phyloP scores from a whole-genome alignment of 2,888 invertebrate species.

The Trissolcus brochymenae region DNA sequence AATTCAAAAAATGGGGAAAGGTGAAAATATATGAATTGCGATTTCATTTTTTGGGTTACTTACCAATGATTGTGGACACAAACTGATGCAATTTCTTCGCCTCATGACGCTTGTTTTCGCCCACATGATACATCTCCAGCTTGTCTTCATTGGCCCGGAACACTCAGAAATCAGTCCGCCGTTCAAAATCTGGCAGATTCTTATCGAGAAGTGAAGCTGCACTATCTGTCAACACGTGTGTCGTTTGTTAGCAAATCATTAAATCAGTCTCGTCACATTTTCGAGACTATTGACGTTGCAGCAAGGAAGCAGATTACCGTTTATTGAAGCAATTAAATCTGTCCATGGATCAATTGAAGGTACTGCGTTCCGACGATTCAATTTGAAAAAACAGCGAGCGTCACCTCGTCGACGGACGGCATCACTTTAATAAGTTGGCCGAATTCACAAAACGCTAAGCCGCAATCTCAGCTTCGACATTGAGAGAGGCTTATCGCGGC shows the following conservation, averaged over 20 bases:
- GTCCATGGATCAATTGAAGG: slow-evolving; percentile 39
- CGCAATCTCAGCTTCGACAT: slow-evolving; percentile 1
- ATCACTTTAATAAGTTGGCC: slow-evolving; percentile 11
- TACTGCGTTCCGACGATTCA: slow-evolving; percentile 17
- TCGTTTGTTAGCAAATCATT: slow-evolving; percentile 38
- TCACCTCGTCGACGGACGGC: not conserved
- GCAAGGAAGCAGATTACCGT: slow-evolving; percentile 30
- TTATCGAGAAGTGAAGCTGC: slow-evolving; percentile 3
- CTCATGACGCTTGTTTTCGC: slow-evolving; percentile 20
- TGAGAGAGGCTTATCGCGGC: slow-evolving; percentile 18
- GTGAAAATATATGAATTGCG: too few relatives aligned
- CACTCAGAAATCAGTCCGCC: slow-evolving; percentile 18
- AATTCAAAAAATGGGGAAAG: too few relatives aligned
- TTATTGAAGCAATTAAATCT: slow-evolving; percentile 50
- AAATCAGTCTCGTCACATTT: slow-evolving; percentile 31
- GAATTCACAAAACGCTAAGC: slow-evolving; percentile 10
- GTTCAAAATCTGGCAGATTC: slow-evolving; percentile 9
- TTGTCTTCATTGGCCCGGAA: slow-evolving; percentile 39
- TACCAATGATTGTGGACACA: slow-evolving; percentile 67
- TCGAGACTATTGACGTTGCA: slow-evolving; percentile 24
- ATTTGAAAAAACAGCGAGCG: not conserved
- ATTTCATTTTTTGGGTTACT: slow-evolving; percentile 48
- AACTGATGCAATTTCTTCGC: slow-evolving; percentile 68
- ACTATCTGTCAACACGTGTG: slow-evolving; percentile 12
- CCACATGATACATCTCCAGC: slow-evolving; percentile 35